A percentile compares a stretch with the other conserved stretches of the same genome.
Conservation (phyloP, 1,140 invertebrate species). For the Ptiloglossa arizonensis region DNA sequence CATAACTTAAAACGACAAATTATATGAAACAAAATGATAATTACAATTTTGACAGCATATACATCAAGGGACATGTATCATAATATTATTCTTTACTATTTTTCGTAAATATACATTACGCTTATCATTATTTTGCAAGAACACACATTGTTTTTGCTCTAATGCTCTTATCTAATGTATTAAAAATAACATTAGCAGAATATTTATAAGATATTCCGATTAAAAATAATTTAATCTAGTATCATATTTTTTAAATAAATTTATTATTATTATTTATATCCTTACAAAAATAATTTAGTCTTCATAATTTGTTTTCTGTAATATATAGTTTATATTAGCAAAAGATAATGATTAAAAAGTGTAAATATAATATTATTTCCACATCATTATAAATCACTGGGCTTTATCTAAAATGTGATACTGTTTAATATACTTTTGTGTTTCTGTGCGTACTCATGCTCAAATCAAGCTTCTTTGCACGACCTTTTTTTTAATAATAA, state of each 20-base stretch:
- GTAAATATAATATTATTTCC: conserved; percentile 38
- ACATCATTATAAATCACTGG: conserved; percentile 31
- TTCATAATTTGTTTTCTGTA: conserved; percentile 1
- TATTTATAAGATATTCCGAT: not conserved
- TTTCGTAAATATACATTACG: not conserved
- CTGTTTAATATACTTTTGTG: conserved; percentile 28
- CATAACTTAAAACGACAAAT: not conserved
- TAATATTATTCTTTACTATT: not conserved
- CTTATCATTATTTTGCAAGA: not conserved
- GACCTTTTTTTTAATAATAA: conserved; percentile 6
- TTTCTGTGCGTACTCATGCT: conserved; percentile 19
- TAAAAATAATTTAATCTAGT: conserved; percentile 4
- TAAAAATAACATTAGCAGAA: not conserved
- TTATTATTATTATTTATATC: conserved; percentile 29
- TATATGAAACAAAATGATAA: not conserved
- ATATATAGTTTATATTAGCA: conserved; percentile 6
- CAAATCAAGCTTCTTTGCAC: conserved; percentile 29
- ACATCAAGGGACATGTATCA: not conserved
- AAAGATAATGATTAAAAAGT: conserved; percentile 6
- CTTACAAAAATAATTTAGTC: conserved; percentile 11
- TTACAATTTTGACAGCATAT: not conserved
- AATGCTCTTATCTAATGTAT: conserved; percentile 4
- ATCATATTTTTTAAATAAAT: not conserved
- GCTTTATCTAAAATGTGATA: conserved; percentile 48
- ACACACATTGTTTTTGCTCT: not conserved